Conservation (phyloP, 2,113 vertebrate species). For the Strigops habroptila region DNA sequence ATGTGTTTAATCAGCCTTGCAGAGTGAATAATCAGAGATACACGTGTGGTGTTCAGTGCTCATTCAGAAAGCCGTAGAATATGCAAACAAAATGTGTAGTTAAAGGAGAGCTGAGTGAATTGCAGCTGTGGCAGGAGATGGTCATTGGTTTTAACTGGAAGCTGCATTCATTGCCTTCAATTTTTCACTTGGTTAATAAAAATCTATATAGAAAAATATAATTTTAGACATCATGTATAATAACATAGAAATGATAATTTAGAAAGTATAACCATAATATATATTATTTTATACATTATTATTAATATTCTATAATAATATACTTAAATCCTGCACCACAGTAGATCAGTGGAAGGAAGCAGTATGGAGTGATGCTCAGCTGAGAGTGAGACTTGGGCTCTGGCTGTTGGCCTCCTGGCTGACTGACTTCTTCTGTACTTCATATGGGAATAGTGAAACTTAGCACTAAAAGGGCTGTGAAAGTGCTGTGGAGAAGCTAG, state of each 20-base stretch:
- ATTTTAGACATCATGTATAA: neutral
- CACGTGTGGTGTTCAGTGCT: neutral
- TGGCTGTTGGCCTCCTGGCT: neutral
- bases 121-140: neutral
- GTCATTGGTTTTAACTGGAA: neutral
- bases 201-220: neutral
- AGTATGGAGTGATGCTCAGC: neutral
- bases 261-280: neutral
- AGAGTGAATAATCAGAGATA: slow-evolving; percentile 13
- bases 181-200: neutral
- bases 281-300: neutral
- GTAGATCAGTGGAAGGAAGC: neutral
- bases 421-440: neutral
- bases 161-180: neutral
- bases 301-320: neutral
- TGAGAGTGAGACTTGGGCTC: neutral
- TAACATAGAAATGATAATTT: neutral
- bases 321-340: neutral
- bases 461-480: neutral
- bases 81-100: neutral
- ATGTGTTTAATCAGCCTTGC: neutral
- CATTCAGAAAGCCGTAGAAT: neutral
- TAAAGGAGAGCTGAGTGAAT: neutral
- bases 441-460: neutral
- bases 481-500: neutral